Percentiles rank a stretch among this genome's conserved stretches.
These are phyloP conservation scores for Alcedo quadribrachys DNA, from an alignment of 2,797 vertebrate genomes.

Conservation along the genomic window DNA sequence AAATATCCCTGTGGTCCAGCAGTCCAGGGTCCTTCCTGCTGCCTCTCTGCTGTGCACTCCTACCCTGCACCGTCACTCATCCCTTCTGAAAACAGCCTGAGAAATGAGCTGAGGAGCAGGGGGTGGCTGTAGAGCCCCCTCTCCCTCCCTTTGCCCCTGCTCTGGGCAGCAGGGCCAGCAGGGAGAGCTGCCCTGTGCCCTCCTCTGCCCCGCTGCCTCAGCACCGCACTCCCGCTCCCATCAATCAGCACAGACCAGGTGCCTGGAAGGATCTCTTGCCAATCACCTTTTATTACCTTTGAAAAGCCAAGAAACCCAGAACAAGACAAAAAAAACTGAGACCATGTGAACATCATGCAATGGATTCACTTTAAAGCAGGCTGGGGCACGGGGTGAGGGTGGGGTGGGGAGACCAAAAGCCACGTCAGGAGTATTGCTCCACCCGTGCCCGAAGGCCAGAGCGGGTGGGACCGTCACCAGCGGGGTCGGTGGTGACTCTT, in stretches of 20 bases:
- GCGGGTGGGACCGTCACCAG: neutral
- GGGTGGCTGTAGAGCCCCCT: accelerated
- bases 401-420: neutral
- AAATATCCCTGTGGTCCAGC: neutral
- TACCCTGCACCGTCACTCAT: neutral
- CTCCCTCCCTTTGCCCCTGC: neutral
- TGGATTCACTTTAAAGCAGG: slow-evolving; percentile 52
- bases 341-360: slow-evolving; percentile 57
- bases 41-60: neutral
- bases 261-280: slow-evolving; percentile 60
- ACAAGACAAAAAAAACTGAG: slow-evolving; percentile 58
- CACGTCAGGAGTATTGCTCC: neutral
- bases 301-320: slow-evolving; percentile 64
- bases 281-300: slow-evolving; percentile 70
- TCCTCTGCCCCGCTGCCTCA: neutral
- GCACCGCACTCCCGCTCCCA: slow-evolving; percentile 26
- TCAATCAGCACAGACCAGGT: slow-evolving; percentile 64
- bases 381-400: neutral
- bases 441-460: neutral
- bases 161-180: neutral
- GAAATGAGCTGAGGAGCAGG: neutral
- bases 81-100: accelerated
- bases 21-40: neutral
- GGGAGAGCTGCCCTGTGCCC: neutral
- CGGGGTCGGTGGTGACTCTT: neutral